Percentiles rank a stretch among this genome's conserved stretches.
These are phyloP conservation scores for Meda fulgida DNA, from an alignment of 2,797 vertebrate genomes.

Conservation along the genomic window DNA sequence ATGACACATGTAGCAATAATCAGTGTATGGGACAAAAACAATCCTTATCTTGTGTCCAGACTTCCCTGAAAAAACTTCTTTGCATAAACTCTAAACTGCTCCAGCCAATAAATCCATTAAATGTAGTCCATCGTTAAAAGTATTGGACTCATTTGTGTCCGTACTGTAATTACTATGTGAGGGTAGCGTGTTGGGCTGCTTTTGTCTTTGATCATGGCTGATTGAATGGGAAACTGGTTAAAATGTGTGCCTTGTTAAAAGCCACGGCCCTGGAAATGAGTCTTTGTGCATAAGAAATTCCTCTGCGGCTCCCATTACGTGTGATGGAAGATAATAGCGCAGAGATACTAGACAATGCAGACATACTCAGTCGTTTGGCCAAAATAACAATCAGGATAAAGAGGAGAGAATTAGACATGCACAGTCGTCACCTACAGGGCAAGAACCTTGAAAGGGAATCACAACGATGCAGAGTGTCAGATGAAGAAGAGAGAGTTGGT, in stretches of 20 bases:
- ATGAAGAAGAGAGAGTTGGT: conserved; percentile 12
- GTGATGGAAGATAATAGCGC: conserved; percentile 49
- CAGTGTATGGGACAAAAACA: neutral
- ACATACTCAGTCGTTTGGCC: neutral
- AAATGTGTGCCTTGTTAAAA: conserved; percentile 75
- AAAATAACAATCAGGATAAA: conserved; percentile 20
- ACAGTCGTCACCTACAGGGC: neutral
- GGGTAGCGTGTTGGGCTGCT: conserved; percentile 29
- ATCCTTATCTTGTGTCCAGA: neutral
- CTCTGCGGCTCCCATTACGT: conserved; percentile 48
- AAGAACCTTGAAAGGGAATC: conserved; percentile 8
- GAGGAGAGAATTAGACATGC: neutral
- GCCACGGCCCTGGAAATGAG: conserved; percentile 68
- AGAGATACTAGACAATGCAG: conserved; percentile 7
- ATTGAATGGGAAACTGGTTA: conserved; percentile 44
- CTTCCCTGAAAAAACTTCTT: neutral
- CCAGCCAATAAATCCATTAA: conserved; percentile 22
- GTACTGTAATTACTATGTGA: conserved; percentile 47
- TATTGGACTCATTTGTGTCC: conserved; percentile 28
- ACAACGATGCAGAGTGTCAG: conserved; percentile 19
- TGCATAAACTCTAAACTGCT: neutral
- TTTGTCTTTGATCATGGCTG: conserved; percentile 60
- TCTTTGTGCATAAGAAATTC: conserved; percentile 62
- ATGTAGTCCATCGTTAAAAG: conserved; percentile 43
- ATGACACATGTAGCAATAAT: neutral